Evolutionary conservation across 2,888 invertebrate species (phyloP).

Genomic region (Caenorhabditis wallacei): DNA sequence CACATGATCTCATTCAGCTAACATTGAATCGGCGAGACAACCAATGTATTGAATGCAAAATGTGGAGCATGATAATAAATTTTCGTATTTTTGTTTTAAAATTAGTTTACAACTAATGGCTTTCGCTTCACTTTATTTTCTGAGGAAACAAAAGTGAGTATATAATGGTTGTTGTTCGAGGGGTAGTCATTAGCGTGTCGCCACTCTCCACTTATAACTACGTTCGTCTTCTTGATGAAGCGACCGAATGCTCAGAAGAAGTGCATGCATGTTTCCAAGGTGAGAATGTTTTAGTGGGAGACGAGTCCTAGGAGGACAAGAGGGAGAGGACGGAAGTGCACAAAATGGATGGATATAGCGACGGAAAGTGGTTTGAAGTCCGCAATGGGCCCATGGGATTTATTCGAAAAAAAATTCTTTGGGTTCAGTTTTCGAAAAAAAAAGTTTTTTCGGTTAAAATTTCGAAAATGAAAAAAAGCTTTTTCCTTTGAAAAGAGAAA

Average conservation of each 20-base stretch:
- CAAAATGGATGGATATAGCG: constrained; percentile 29
- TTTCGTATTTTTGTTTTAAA: not conserved
- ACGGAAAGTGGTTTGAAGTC: constrained; percentile 33
- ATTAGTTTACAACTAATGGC: not conserved
- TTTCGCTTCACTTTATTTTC: not conserved
- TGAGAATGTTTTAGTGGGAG: constrained; percentile 22
- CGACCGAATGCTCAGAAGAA: not conserved
- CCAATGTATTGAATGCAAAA: constrained; percentile 47
- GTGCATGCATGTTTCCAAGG: constrained; percentile 1
- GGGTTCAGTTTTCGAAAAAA: constrained; percentile 20
- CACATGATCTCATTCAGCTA: not conserved
- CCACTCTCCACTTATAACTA: not conserved
- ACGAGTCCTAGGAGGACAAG: not conserved
- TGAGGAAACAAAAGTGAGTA: not conserved
- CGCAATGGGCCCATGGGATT: constrained; percentile 35
- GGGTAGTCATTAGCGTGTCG: constrained; percentile 14
- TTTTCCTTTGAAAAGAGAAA: not conserved
- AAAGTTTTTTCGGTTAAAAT: not conserved
- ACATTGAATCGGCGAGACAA: constrained; percentile 28
- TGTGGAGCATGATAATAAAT: constrained; percentile 27
- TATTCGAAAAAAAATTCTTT: constrained; percentile 10
- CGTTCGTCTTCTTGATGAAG: not conserved
- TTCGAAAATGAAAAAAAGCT: not conserved
- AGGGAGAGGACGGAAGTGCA: constrained; percentile 31
- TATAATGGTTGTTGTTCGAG: not conserved